phyloP scores from a whole-genome alignment of 2,888 invertebrate species.

The Acleris laterana region DNA sequence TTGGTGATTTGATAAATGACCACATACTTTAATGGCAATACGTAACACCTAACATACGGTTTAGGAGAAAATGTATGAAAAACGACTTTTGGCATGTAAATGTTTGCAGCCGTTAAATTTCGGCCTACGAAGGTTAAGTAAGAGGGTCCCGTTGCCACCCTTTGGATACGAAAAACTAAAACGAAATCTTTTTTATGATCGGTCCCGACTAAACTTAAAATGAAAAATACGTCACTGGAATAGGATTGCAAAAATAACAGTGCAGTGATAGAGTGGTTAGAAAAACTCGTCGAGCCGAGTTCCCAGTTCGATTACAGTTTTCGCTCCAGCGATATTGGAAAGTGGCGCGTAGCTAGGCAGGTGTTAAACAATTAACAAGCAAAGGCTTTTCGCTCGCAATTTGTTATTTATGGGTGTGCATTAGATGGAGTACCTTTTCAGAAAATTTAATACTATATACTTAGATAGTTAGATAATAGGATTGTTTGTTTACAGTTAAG shows the following conservation, averaged over 20 bases:
- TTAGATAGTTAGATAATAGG: too few species aligned
- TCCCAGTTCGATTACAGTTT: constrained; percentile 28
- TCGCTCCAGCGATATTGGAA: constrained; percentile 17
- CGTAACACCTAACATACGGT: too few species aligned
- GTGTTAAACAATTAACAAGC: constrained; percentile 17
- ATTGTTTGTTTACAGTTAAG: too few species aligned
- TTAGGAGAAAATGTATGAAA: too few species aligned
- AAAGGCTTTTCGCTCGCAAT: background rate
- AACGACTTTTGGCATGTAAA: too few species aligned
- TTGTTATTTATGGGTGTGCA: background rate
- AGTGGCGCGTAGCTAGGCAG: constrained; percentile 1
- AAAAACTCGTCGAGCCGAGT: constrained; percentile 20
- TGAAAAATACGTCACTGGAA: constrained; percentile 31
- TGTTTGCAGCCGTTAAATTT: too few species aligned
- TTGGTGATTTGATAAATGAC: too few species aligned
- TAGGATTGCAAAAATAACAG: constrained; percentile 33
- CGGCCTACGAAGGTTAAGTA: too few species aligned
- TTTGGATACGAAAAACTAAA: background rate
- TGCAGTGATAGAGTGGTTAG: constrained; percentile 25
- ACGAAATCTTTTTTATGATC: background rate
- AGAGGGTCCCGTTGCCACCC: too few species aligned
- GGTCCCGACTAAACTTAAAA: constrained; percentile 26
- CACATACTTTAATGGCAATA: too few species aligned
- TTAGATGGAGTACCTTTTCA: background rate
- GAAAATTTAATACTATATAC: too few species aligned